Evolutionary conservation across 2,888 invertebrate genomes (phyloP).

Genomic region (Sussaba pulchella): DNA sequence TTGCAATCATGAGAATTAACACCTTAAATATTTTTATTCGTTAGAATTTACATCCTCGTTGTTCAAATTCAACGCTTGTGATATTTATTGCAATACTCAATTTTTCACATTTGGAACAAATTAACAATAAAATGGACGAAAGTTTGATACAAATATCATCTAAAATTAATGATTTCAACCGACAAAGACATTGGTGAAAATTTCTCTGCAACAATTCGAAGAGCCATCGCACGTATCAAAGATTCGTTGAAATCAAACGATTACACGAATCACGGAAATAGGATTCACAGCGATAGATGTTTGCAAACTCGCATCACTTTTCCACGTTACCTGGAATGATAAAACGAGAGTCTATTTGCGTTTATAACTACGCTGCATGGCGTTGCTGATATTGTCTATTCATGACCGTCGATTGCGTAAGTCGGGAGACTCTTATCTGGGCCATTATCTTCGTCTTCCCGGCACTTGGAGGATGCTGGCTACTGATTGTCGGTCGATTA

Average conservation of each 20-base stretch:
- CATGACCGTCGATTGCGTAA: constrained; percentile 39
- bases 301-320: neutral
- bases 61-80: no score
- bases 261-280: constrained; percentile 1
- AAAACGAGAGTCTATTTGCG: constrained; percentile 36
- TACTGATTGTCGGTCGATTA: constrained; percentile 43
- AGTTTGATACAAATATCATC: neutral
- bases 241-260: neutral
- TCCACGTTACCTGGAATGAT: constrained; percentile 9
- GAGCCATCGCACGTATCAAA: neutral
- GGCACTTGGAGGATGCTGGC: neutral
- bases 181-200: neutral
- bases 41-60: no score
- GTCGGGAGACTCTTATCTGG: neutral
- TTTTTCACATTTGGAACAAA: no score
- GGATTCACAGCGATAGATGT: neutral
- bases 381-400: constrained; percentile 54
- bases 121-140: no score
- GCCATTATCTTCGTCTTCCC: constrained; percentile 19
- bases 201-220: neutral
- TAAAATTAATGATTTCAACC: neutral
- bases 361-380: constrained; percentile 3
- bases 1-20: no score
- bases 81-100: no score
- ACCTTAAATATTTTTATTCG: no score